Evolutionary conservation across 1,140 invertebrate genomes (phyloP).

Genomic region (Centruroides sculpturatus): DNA sequence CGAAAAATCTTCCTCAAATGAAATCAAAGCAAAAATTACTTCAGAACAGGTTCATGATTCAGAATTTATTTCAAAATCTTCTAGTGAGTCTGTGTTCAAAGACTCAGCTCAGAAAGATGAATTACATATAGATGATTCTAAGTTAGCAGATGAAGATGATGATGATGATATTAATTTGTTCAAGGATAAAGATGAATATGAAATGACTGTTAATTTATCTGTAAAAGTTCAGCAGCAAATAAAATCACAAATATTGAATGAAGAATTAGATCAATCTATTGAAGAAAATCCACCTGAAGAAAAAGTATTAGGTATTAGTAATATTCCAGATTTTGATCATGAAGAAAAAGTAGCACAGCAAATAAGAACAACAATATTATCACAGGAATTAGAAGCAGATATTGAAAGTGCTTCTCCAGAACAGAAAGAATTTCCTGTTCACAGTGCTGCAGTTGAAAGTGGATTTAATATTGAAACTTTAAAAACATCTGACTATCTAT

Average conservation of each 20-base stretch:
- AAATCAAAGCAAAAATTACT: too few species aligned
- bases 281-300: constrained; percentile 15
- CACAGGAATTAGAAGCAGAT: constrained; percentile 27
- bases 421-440: constrained; percentile 12
- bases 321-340: constrained; percentile 16
- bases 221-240: constrained; percentile 10
- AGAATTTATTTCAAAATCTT: too few species aligned
- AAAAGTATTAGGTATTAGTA: constrained; percentile 5
- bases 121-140: too few species aligned
- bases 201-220: not conserved
- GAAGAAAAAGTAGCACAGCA: constrained; percentile 24
- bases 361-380: constrained; percentile 28
- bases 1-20: too few species aligned
- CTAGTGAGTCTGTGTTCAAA: too few species aligned
- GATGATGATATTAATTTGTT: too few species aligned
- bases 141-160: too few species aligned
- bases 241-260: constrained; percentile 15
- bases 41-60: too few species aligned
- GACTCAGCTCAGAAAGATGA: too few species aligned
- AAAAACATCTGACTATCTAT: not conserved
- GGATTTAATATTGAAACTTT: not conserved
- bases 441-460: not conserved
- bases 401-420: constrained; percentile 26
- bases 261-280: constrained; percentile 14
- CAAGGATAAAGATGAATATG: too few species aligned